Percentiles rank a stretch among this genome's conserved stretches.
phyloP scores from a whole-genome alignment of 2,888 invertebrate species.

The Drosophila falleni region DNA sequence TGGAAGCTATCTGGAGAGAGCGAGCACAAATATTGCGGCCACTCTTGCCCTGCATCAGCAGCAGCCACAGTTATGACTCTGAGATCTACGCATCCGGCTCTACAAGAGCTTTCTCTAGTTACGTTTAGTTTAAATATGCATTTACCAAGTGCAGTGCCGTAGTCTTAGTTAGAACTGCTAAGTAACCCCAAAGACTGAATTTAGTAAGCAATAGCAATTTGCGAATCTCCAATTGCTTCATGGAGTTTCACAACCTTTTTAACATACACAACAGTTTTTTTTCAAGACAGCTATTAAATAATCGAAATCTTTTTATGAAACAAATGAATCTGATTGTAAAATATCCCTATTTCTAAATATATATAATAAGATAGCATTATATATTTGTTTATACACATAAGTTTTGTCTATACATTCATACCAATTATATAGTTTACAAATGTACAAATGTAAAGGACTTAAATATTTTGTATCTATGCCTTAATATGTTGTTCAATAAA shows the following conservation, averaged over 20 bases:
- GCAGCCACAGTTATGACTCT: constrained; percentile 85
- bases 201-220: constrained; percentile 59
- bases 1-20: constrained; percentile 69
- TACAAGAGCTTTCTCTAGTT: constrained; percentile 84
- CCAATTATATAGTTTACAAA: constrained; percentile 28
- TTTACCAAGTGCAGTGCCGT: constrained; percentile 41
- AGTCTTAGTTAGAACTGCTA: constrained; percentile 45
- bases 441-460: constrained; percentile 75
- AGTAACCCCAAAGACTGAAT: constrained; percentile 80
- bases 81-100: constrained; percentile 84
- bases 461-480: constrained; percentile 49
- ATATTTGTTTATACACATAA: constrained; percentile 11
- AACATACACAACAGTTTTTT: constrained; percentile 34
- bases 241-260: constrained; percentile 30
- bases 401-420: constrained; percentile 26
- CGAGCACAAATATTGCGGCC: constrained; percentile 66
- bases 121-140: constrained; percentile 24
- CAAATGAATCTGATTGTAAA: constrained; percentile 46
- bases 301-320: constrained; percentile 12
- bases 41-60: constrained; percentile 80
- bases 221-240: constrained; percentile 45
- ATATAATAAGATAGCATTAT: constrained; percentile 1
- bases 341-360: constrained; percentile 31
- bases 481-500: constrained; percentile 55
- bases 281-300: constrained; percentile 13